Conservation (phyloP, 2,113 vertebrate species). For the Neopipo cinnamomea region DNA sequence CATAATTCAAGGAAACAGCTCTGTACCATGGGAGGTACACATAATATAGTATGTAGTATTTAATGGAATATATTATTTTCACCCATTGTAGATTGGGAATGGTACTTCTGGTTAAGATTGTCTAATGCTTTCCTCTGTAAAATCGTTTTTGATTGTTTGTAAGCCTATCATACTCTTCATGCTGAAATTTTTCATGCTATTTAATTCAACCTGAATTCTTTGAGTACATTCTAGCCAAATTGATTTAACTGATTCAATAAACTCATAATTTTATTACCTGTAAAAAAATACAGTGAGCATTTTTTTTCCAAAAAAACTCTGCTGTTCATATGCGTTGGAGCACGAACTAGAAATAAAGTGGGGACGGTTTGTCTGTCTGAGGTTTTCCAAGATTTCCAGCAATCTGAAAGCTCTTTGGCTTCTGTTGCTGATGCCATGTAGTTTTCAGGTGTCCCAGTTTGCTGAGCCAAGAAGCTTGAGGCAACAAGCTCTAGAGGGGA, state of each 20-base stretch:
- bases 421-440: neutral
- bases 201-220: neutral
- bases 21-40: neutral
- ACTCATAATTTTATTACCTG: neutral
- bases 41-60: fast-evolving
- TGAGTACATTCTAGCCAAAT: neutral
- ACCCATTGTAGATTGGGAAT: neutral
- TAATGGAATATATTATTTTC: neutral
- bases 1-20: neutral
- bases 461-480: neutral
- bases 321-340: neutral
- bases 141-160: neutral
- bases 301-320: neutral
- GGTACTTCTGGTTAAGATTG: neutral
- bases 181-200: neutral
- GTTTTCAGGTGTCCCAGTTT: neutral
- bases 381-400: neutral
- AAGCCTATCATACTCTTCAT: neutral
- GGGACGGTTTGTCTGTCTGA: neutral
- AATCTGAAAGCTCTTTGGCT: neutral
- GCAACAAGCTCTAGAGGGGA: neutral
- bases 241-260: neutral
- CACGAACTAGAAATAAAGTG: neutral
- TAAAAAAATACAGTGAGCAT: neutral
- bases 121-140: neutral